A percentile compares a stretch with the other conserved stretches of the same genome.
These are phyloP conservation scores for Myiozetetes cayanensis DNA, from an alignment of 2,113 vertebrate species.

Conservation along the genomic window DNA sequence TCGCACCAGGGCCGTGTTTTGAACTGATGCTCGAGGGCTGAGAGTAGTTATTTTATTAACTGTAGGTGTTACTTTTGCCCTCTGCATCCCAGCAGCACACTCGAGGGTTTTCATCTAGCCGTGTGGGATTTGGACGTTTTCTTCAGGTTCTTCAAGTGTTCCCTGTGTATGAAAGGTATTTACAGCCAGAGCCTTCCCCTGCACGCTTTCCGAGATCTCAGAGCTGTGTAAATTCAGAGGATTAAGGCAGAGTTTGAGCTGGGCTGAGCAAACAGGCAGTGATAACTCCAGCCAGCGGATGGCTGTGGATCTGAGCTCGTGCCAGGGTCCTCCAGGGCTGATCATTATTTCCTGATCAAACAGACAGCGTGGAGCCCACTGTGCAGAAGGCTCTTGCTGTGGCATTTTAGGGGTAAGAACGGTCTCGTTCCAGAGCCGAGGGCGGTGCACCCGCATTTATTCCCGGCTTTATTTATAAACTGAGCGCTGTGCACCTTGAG, in stretches of 20 bases:
- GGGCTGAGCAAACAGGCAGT: constrained; percentile 14
- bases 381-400: background rate
- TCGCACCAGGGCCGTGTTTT: background rate
- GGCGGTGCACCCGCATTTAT: background rate
- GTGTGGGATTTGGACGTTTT: background rate
- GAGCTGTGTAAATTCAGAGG: constrained; percentile 14
- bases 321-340: background rate
- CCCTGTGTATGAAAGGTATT: background rate
- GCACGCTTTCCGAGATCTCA: background rate
- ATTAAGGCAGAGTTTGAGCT: constrained; percentile 26
- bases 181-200: background rate
- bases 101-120: background rate
- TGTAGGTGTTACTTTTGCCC: background rate
- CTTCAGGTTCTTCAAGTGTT: background rate
- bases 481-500: background rate
- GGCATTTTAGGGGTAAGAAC: background rate
- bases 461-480: background rate
- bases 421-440: background rate
- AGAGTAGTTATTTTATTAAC: background rate
- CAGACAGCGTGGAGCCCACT: background rate
- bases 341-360: background rate
- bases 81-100: background rate
- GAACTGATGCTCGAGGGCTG: background rate
- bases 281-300: background rate
- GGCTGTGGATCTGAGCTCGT: background rate